Conservation (phyloP, 2,113 vertebrate species). For the Saccopteryx bilineata region DNA sequence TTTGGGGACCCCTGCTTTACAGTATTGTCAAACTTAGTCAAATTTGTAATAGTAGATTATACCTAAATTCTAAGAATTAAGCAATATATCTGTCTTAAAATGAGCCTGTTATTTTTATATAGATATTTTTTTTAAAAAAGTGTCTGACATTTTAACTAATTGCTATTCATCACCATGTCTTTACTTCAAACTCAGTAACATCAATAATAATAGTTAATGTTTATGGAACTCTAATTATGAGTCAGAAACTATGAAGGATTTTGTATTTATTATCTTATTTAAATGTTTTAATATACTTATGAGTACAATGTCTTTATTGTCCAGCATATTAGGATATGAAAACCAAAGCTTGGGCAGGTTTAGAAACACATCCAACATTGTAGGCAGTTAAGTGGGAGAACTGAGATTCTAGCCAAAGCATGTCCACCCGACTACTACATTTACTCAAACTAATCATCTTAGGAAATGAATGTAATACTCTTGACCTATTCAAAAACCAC, state of each 20-base stretch:
- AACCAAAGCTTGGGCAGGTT: background rate
- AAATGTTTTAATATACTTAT: background rate
- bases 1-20: no score
- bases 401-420: background rate
- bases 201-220: background rate
- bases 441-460: background rate
- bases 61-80: slow-evolving; percentile 32
- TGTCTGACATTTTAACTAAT: background rate
- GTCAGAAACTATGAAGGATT: background rate
- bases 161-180: background rate
- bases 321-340: background rate
- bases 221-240: background rate
- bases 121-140: background rate
- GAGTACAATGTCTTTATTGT: background rate
- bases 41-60: slow-evolving; percentile 29
- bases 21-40: background rate
- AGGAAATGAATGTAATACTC: background rate
- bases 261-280: background rate
- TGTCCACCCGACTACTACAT: background rate
- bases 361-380: background rate
- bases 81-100: background rate
- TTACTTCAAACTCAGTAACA: background rate
- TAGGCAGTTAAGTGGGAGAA: background rate
- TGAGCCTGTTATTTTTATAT: background rate
- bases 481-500: background rate